phyloP scores from a whole-genome alignment of 2,113 vertebrate genomes.

The Hippocampus barbouri region DNA sequence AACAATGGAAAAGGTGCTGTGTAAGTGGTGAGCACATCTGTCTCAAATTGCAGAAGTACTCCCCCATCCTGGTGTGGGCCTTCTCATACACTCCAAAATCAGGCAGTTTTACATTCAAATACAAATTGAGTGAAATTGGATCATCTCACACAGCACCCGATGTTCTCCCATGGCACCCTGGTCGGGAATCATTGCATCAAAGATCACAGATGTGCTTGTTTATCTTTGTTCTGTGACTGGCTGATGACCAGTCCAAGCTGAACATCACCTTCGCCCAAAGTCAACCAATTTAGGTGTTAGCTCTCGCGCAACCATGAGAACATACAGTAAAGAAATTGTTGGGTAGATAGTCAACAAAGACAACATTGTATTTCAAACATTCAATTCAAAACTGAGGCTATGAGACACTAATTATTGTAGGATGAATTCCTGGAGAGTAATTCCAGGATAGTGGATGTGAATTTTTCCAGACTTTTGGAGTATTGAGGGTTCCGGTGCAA shows the following conservation, averaged over 20 bases:
- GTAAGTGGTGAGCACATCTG: too few species aligned
- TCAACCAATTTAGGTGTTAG: not conserved
- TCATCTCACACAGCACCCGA: too few species aligned
- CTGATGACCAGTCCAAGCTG: not conserved
- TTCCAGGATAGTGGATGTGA: slow-evolving; percentile 71
- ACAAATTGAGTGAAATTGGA: too few species aligned
- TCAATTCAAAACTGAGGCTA: not conserved
- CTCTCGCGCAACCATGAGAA: not conserved
- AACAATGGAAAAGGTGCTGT: not conserved
- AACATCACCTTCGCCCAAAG: not conserved
- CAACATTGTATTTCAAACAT: not conserved
- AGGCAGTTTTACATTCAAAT: too few species aligned
- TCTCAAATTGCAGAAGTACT: too few species aligned
- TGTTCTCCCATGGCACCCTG: too few species aligned
- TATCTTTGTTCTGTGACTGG: too few species aligned
- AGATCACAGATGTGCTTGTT: too few species aligned
- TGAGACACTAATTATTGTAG: not conserved
- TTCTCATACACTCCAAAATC: too few species aligned
- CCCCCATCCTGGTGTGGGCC: too few species aligned
- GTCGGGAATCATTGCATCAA: too few species aligned
- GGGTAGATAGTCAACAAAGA: not conserved
- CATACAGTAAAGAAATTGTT: not conserved
- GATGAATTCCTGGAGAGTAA: slow-evolving; percentile 65
- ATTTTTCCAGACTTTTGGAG: slow-evolving; percentile 68
- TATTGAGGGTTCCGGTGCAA: slow-evolving; percentile 26